Evolutionary conservation across 2,113 vertebrate genomes (phyloP).

Genomic region (Mus pahari): DNA sequence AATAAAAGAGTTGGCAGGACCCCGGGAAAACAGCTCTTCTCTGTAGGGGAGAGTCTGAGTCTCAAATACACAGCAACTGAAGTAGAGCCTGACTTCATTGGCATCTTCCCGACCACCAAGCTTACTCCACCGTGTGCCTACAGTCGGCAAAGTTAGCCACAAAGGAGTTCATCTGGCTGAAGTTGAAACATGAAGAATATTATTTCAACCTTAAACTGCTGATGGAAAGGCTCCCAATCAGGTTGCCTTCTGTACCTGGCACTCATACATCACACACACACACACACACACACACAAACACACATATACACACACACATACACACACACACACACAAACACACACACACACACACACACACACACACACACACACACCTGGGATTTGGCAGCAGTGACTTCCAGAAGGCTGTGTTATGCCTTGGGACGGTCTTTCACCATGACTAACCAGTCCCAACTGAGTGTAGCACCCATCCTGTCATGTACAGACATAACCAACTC

Average conservation of each 20-base stretch:
- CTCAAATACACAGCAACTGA: slow-evolving; percentile 22
- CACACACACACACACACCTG: background rate
- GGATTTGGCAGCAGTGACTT: background rate
- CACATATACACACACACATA: background rate
- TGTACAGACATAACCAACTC: slow-evolving; percentile 9
- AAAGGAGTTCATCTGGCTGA: slow-evolving; percentile 41
- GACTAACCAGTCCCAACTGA: background rate
- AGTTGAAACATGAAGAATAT: slow-evolving; percentile 41
- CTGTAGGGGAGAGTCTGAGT: background rate
- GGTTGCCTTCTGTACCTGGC: background rate
- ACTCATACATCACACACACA: background rate
- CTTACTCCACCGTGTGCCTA: background rate
- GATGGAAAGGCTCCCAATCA: background rate
- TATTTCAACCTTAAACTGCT: slow-evolving; percentile 63
- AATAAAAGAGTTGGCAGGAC: slow-evolving; percentile 21
- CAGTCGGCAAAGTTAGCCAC: slow-evolving; percentile 35
- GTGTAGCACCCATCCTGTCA: background rate
- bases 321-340: background rate
- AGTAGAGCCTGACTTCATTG: slow-evolving; percentile 61
- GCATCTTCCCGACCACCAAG: slow-evolving; percentile 56
- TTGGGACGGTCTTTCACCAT: background rate
- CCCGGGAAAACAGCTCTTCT: slow-evolving; percentile 20
- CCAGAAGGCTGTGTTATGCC: background rate
- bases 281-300: background rate
- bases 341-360: background rate